phyloP scores from a whole-genome alignment of 2,888 invertebrate species.

The Stegophylla sp. region DNA sequence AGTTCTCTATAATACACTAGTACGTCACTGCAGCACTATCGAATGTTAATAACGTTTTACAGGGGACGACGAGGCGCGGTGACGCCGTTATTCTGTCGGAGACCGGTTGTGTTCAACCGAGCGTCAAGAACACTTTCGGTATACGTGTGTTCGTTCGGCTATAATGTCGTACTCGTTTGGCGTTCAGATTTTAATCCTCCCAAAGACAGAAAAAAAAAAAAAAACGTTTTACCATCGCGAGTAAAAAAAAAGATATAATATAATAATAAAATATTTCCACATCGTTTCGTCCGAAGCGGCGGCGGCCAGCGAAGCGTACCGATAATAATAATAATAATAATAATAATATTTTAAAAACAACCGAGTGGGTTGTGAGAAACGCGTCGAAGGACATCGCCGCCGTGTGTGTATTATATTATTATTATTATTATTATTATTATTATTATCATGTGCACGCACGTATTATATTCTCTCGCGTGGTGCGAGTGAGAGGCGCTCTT shows the following conservation, averaged over 20 bases:
- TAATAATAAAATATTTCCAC: background rate
- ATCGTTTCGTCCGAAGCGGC: background rate
- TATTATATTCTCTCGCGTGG: background rate
- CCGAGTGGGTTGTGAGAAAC: background rate
- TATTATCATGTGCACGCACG: background rate
- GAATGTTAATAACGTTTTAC: too few relatives aligned
- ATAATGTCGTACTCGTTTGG: too few relatives aligned
- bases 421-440: background rate
- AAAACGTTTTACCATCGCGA: background rate
- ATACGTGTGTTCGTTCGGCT: too few relatives aligned
- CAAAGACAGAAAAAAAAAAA: too few relatives aligned
- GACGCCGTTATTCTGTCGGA: too few relatives aligned
- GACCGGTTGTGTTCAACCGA: too few relatives aligned
- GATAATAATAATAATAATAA: background rate
- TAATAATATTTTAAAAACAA: conserved; percentile 13
- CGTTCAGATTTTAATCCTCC: too few relatives aligned
- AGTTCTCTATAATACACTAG: too few relatives aligned
- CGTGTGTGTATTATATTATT: background rate
- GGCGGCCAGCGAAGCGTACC: too few relatives aligned
- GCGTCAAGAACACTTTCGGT: too few relatives aligned
- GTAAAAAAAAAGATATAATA: background rate
- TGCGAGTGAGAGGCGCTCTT: conserved; percentile 19
- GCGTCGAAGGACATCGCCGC: background rate
- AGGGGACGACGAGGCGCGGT: too few relatives aligned
- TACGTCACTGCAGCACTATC: too few relatives aligned